Percentiles rank a stretch among this genome's conserved stretches.
These are phyloP conservation scores for Odontamblyopus rebecca DNA, from an alignment of 2,797 vertebrate species.

Conservation along the genomic window DNA sequence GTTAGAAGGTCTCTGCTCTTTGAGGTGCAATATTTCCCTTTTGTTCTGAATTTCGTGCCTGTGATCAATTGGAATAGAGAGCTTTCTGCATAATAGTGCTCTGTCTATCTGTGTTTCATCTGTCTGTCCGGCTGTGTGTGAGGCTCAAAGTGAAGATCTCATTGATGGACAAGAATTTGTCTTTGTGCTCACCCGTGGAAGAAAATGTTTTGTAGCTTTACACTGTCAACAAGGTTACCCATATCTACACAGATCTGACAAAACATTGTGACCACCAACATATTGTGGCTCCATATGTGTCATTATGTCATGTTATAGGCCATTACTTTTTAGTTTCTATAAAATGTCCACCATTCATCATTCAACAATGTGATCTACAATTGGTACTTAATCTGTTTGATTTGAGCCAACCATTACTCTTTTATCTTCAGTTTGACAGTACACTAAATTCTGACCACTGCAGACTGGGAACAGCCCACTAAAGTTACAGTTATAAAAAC, in stretches of 20 bases:
- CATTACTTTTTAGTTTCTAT: not conserved
- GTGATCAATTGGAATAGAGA: constrained; percentile 53
- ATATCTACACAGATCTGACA: not conserved
- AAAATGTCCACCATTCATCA: not conserved
- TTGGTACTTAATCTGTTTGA: not conserved
- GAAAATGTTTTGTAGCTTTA: constrained; percentile 33
- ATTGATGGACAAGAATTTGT: constrained; percentile 25
- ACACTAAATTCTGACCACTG: no score
- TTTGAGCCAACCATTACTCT: not conserved
- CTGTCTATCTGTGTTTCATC: constrained; percentile 29
- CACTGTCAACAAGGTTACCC: constrained; percentile 22
- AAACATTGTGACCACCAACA: not conserved
- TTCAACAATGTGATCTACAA: not conserved
- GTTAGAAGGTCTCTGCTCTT: constrained; percentile 63
- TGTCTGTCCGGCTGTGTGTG: constrained; percentile 37
- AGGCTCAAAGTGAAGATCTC: constrained; percentile 34
- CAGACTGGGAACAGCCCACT: no score
- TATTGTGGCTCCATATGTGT: not conserved
- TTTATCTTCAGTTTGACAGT: not conserved
- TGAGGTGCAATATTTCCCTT: constrained; percentile 67
- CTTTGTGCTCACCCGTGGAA: constrained; percentile 43
- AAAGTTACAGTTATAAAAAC: no score
- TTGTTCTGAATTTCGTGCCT: constrained; percentile 67
- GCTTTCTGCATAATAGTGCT: constrained; percentile 53
- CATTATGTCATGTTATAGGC: not conserved